Conservation (phyloP, 2,113 vertebrate genomes). For the Naja naja region DNA sequence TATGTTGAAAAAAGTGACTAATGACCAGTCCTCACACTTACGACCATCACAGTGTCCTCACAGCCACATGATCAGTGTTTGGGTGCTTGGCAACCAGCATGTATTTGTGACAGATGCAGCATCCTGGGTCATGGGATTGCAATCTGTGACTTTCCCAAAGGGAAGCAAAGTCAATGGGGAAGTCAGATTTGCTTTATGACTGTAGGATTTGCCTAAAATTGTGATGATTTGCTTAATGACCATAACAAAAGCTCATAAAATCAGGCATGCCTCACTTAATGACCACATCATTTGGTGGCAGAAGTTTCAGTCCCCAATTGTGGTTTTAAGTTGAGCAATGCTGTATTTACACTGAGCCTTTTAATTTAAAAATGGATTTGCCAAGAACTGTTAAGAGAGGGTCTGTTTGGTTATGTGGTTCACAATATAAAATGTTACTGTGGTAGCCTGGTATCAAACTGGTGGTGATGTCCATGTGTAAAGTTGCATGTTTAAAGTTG, state of each 20-base stretch:
- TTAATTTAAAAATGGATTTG: not conserved
- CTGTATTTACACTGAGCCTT: not conserved
- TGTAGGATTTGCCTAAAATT: not conserved
- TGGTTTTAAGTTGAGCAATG: not conserved
- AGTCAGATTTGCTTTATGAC: not conserved
- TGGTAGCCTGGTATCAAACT: not conserved
- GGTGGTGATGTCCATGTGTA: not conserved
- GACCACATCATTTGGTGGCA: not conserved
- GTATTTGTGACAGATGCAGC: not conserved
- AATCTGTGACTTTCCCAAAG: not conserved
- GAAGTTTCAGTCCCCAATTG: not conserved
- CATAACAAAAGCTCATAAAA: not conserved
- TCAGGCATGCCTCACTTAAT: not conserved
- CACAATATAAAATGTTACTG: not conserved
- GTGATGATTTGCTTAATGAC: not conserved
- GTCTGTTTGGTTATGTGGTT: not conserved
- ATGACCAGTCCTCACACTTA: not conserved
- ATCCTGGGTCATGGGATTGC: not conserved
- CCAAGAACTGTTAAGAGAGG: not conserved
- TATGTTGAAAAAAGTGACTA: not conserved
- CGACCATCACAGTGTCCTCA: not conserved
- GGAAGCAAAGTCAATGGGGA: not conserved
- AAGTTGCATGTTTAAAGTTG: not conserved
- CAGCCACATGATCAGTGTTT: not conserved
- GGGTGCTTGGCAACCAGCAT: not conserved